Evolutionary conservation across 2,888 invertebrate species (phyloP).

Genomic region (Caenorhabditis virilis): DNA sequence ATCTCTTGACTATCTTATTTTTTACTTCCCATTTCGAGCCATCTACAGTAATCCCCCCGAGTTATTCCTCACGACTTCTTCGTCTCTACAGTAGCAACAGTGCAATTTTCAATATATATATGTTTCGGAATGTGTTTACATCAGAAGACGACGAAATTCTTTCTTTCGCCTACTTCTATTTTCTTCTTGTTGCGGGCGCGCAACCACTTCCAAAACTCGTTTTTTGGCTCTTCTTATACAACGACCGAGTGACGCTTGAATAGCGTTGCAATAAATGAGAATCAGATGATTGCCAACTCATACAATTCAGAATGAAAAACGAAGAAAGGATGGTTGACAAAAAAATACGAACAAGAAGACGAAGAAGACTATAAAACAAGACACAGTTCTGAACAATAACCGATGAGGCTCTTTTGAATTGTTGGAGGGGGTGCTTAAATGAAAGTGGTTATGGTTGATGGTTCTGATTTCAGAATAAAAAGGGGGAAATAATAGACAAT

Average conservation of each 20-base stretch:
- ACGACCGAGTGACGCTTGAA: constrained; percentile 12
- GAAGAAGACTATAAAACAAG: no score
- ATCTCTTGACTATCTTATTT: background rate
- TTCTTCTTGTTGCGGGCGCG: constrained; percentile 5
- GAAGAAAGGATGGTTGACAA: background rate
- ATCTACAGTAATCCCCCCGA: background rate
- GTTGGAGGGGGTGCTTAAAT: no score
- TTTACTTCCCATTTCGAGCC: background rate
- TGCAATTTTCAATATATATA: background rate
- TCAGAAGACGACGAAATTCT: constrained; percentile 13
- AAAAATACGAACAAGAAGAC: no score
- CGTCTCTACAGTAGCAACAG: background rate
- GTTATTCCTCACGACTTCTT: background rate
- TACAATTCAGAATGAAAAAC: background rate
- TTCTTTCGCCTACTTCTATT: constrained; percentile 7
- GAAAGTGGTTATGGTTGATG: no score
- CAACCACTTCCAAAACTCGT: constrained; percentile 38
- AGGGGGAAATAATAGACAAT: no score
- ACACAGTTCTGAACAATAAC: no score
- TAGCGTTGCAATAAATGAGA: constrained; percentile 20
- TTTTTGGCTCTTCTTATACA: constrained; percentile 38
- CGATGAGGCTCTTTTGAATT: no score
- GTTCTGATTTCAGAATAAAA: no score
- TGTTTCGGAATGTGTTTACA: constrained; percentile 8
- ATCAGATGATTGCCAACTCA: constrained; percentile 5